phyloP scores from a whole-genome alignment of 2,888 invertebrate genomes.

The Orchesella flavescens region DNA sequence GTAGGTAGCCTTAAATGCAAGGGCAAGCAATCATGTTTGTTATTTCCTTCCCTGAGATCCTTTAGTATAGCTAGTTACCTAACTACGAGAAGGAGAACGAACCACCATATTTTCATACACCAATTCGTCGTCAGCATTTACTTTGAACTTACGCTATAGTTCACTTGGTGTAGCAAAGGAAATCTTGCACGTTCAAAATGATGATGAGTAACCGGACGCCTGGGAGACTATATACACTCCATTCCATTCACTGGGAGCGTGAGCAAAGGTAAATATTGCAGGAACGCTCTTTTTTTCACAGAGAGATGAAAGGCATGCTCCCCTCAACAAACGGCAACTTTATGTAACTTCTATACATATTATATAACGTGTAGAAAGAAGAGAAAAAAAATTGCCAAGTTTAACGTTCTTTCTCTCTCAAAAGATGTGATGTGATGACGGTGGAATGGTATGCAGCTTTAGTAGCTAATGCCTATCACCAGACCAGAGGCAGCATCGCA shows the following conservation, averaged over 20 bases:
- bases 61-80: no score
- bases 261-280: conserved; percentile 27
- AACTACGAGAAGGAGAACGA: no score
- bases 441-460: background rate
- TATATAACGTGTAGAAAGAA: no score
- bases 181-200: conserved; percentile 28
- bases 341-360: no score
- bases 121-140: conserved; percentile 30
- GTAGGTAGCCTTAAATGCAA: conserved; percentile 13
- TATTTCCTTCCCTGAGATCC: background rate
- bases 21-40: conserved; percentile 26
- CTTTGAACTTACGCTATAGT: background rate
- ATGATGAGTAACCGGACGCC: conserved; percentile 33
- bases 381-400: no score
- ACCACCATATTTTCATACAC: no score
- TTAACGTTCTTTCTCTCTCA: no score
- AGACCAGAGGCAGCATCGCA: no score
- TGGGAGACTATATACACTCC: conserved; percentile 26
- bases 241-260: background rate
- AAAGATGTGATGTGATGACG: background rate
- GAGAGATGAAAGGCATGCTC: no score
- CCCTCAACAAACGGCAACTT: no score
- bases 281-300: background rate
- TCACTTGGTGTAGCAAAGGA: background rate
- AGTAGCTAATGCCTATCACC: no score